These are phyloP conservation scores for Callyntrura guangdongensis DNA, from an alignment of 2,888 invertebrate genomes.

Conservation along the genomic window DNA sequence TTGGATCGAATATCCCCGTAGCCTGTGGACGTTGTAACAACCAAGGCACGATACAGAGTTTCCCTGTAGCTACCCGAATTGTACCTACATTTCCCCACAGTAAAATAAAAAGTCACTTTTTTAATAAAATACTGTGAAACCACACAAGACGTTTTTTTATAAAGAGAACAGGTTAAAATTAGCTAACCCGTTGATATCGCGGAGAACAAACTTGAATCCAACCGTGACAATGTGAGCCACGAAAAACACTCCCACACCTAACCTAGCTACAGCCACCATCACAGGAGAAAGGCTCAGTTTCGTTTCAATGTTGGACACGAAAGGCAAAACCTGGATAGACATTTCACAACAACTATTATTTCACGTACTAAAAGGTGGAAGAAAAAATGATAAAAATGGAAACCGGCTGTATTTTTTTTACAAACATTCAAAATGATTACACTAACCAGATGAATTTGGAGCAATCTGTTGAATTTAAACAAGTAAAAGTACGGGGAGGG, in stretches of 20 bases:
- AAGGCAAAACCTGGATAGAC: constrained; percentile 35
- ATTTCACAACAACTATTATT: too few relatives aligned
- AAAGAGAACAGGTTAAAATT: too few relatives aligned
- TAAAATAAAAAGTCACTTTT: background rate
- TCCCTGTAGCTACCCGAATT: constrained; percentile 15
- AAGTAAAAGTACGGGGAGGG: constrained; percentile 79
- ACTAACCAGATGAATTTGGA: constrained; percentile 75
- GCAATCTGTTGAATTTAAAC: constrained; percentile 80
- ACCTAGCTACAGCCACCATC: constrained; percentile 69
- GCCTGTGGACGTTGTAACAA: constrained; percentile 78
- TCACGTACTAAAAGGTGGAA: too few relatives aligned
- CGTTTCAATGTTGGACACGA: constrained; percentile 56
- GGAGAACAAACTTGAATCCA: constrained; percentile 69
- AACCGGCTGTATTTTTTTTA: background rate
- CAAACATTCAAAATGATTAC: too few relatives aligned
- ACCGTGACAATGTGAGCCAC: constrained; percentile 80
- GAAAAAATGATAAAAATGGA: background rate
- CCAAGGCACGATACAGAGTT: constrained; percentile 81
- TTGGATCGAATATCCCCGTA: constrained; percentile 79
- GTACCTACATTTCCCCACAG: background rate
- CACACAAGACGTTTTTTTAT: too few relatives aligned
- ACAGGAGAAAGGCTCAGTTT: constrained; percentile 40
- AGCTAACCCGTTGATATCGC: constrained; percentile 57
- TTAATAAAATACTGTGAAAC: too few relatives aligned
- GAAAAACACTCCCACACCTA: constrained; percentile 66